Evolutionary conservation across 2,888 invertebrate genomes (phyloP), one percentile per base, ranked within the genome.

Genomic region (Ophioninae sp.): DNA sequence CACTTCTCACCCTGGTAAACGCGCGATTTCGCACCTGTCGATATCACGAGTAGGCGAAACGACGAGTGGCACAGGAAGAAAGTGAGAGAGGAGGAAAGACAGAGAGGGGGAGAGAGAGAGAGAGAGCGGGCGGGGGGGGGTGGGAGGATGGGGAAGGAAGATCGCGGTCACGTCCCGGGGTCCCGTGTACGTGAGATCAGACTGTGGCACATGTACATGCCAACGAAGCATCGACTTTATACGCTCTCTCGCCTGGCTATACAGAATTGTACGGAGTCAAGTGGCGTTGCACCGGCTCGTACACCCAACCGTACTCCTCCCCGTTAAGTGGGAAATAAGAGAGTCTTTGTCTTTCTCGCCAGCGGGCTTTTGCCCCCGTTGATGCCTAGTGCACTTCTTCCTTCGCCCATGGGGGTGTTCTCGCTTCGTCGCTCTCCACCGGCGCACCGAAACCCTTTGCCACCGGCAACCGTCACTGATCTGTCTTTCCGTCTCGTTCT

Each of bases 241-340:
- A 75, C 59, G 65, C 17, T 13, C 22, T 58, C 37, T 13, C 20
- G 51, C 51, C 64, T 64, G 30, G 64, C 61, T 23, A 8, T 74
- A 39, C 56, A 17, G 51, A 51, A 51, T 51, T 51, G 51, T 51
- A 51, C 51, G 51, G 84, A 86, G 87, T 87, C 87, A 85, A 87
- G 88, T 86, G 87, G 85, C 87, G 82, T 84, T 76, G 87, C 86
- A 86, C 88, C 87, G 84, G 85, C 86, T 87, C 88, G 37, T 71
- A 41, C 44, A 79, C 65, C 67, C 65, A 7, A 17, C 51, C 56
- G 76, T 68, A 75, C 75, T 73, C 68, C 79, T 79, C 68, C 65
- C 73, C 73, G 73, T 83, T 91, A 91, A 91, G 90, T 91, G 89
- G 90, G 87, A 91, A 91, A 91, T 91, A 90, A 91, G 88, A 90